A percentile compares a stretch with the other conserved stretches of the same genome.
These are phyloP conservation scores for Abscondita cerata DNA, from an alignment of 2,888 invertebrate genomes.

Conservation along the genomic window DNA sequence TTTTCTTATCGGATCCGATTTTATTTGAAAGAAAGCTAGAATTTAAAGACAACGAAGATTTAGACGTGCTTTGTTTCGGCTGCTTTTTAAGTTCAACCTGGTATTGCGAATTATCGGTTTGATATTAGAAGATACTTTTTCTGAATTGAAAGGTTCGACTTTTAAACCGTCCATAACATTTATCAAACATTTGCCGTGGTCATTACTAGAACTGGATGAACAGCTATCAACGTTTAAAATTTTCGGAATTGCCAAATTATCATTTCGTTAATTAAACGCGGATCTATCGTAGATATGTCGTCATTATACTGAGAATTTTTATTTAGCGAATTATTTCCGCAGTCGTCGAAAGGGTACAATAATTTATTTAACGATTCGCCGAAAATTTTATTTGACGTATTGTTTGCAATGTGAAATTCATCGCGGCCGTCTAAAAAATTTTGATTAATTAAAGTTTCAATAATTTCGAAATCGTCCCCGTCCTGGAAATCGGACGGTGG, in stretches of 20 bases:
- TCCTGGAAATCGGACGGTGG: slow-evolving; percentile 59
- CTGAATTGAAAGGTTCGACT: neutral
- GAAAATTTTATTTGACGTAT: slow-evolving; percentile 28
- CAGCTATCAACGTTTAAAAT: slow-evolving; percentile 45
- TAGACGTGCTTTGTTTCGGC: slow-evolving; percentile 53
- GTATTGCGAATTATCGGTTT: slow-evolving; percentile 16
- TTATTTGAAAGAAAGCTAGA: slow-evolving; percentile 58
- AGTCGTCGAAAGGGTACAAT: neutral
- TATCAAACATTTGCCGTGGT: slow-evolving; percentile 37
- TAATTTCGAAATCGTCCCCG: slow-evolving; percentile 52
- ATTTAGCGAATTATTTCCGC: slow-evolving; percentile 1
- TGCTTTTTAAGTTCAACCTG: slow-evolving; percentile 50
- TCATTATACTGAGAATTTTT: slow-evolving; percentile 43
- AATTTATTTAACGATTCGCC: neutral
- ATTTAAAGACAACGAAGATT: slow-evolving; percentile 63
- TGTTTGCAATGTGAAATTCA: slow-evolving; percentile 28
- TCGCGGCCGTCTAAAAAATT: slow-evolving; percentile 37
- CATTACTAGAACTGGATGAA: slow-evolving; percentile 48
- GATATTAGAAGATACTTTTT: neutral
- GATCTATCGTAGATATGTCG: slow-evolving; percentile 61
- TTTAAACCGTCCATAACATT: neutral
- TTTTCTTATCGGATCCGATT: slow-evolving; percentile 40
- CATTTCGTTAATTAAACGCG: slow-evolving; percentile 73
- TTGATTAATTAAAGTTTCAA: slow-evolving; percentile 53
- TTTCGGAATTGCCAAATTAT: slow-evolving; percentile 68